phyloP scores from a whole-genome alignment of 2,797 vertebrate genomes.

The Xyrichtys novacula region DNA sequence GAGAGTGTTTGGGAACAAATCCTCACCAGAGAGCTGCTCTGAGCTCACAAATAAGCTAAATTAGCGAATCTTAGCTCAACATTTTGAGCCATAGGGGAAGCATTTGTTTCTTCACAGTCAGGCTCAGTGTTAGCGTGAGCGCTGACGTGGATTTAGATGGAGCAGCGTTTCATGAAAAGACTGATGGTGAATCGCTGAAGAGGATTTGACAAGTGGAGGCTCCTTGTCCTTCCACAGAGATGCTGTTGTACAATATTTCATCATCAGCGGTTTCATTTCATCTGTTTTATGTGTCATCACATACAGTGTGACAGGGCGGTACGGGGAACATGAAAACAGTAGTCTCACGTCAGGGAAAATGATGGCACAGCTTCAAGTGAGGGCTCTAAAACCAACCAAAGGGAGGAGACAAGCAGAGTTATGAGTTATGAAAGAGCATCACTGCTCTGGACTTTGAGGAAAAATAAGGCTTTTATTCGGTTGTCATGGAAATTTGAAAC shows the following conservation, averaged over 20 bases:
- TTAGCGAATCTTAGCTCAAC: constrained; percentile 41
- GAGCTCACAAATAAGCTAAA: constrained; percentile 31
- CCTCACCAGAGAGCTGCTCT: constrained; percentile 14
- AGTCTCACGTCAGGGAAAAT: constrained; percentile 19
- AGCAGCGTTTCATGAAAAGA: constrained; percentile 19
- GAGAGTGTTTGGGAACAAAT: constrained; percentile 28
- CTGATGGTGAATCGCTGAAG: constrained; percentile 20
- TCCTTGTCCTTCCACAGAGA: constrained; percentile 35
- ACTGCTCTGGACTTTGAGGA: neutral
- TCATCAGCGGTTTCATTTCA: constrained; percentile 48
- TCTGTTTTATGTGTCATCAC: constrained; percentile 39
- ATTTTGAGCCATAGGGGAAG: constrained; percentile 45
- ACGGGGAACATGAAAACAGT: constrained; percentile 28
- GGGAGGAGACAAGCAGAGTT: neutral
- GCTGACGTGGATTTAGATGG: constrained; percentile 16
- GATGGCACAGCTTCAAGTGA: neutral
- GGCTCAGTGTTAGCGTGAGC: constrained; percentile 30
- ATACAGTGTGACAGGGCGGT: constrained; percentile 4
- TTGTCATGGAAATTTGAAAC: constrained; percentile 21
- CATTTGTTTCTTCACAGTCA: constrained; percentile 41
- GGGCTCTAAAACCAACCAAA: constrained; percentile 3
- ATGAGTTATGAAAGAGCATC: constrained; percentile 3
- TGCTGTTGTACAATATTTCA: constrained; percentile 47
- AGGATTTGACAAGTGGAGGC: constrained; percentile 45
- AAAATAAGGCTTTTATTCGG: constrained; percentile 2